phyloP scores from a whole-genome alignment of 2,888 invertebrate genomes.

The Plagiodera versicolora region DNA sequence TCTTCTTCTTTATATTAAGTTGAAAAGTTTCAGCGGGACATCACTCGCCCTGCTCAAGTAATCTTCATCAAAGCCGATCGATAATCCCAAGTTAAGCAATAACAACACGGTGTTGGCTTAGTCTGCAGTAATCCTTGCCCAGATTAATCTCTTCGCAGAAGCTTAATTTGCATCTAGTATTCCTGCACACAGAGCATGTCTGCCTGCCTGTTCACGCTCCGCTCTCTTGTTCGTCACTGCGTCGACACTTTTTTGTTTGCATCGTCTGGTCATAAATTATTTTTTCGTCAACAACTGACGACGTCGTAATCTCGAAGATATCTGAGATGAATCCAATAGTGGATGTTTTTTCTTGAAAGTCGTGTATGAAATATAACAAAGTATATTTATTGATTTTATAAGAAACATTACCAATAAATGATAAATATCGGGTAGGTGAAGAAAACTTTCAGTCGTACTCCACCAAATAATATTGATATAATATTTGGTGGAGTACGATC shows the following conservation, averaged over 20 bases:
- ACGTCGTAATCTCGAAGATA: not conserved
- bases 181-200: slow-evolving; percentile 39
- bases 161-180: slow-evolving; percentile 42
- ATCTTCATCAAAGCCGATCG: slow-evolving; percentile 22
- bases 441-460: too few species aligned
- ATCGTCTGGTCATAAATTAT: slow-evolving; percentile 22
- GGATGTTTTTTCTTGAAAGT: too few species aligned
- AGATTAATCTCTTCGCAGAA: slow-evolving; percentile 41
- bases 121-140: slow-evolving; percentile 39
- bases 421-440: too few species aligned
- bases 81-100: slow-evolving; percentile 36
- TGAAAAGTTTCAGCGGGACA: not conserved
- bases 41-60: not conserved
- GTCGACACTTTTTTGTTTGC: slow-evolving; percentile 27
- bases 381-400: too few species aligned
- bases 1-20: not conserved
- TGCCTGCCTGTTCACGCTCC: slow-evolving; percentile 22
- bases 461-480: too few species aligned
- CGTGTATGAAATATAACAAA: too few species aligned
- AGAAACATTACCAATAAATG: too few species aligned
- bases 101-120: slow-evolving; percentile 37
- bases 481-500: too few species aligned
- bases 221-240: slow-evolving; percentile 30
- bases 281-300: slow-evolving; percentile 28
- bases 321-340: not conserved